These are phyloP conservation scores for Melanerpes formicivorus DNA, from an alignment of 2,113 vertebrate genomes.

Conservation along the genomic window DNA sequence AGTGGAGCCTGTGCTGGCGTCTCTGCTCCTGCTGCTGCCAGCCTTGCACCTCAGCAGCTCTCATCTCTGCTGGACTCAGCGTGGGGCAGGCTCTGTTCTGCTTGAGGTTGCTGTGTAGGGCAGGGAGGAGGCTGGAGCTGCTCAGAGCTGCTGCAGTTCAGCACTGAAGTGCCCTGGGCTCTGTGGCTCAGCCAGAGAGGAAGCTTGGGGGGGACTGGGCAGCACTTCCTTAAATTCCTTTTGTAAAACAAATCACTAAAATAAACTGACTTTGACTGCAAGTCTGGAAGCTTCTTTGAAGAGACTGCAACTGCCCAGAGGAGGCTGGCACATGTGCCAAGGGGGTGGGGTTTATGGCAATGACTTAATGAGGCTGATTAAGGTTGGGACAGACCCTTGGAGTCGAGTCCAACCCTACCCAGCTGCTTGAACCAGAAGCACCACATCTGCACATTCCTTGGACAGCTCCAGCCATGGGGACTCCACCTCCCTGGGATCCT, in stretches of 20 bases:
- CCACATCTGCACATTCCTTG: no score
- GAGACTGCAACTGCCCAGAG: accelerated
- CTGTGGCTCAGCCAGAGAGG: no score
- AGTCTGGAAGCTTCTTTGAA: background rate
- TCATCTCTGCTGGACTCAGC: background rate
- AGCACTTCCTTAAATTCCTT: background rate
- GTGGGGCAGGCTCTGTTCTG: background rate
- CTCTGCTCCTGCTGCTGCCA: accelerated
- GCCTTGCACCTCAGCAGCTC: accelerated
- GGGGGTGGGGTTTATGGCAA: no score
- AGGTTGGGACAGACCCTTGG: no score
- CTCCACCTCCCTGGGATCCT: no score
- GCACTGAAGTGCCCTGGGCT: accelerated
- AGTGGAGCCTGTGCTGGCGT: accelerated
- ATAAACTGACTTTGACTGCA: accelerated
- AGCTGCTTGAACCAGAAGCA: no score
- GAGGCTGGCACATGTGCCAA: accelerated
- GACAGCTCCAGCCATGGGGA: no score
- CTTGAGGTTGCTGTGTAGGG: accelerated
- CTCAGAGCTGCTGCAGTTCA: background rate
- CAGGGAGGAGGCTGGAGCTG: background rate
- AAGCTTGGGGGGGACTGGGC: background rate
- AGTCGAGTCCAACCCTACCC: no score
- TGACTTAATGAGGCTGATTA: no score
- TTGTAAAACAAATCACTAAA: background rate